Evolutionary conservation across 2,113 vertebrate genomes (phyloP).

Genomic region (Vireo altiloquus): DNA sequence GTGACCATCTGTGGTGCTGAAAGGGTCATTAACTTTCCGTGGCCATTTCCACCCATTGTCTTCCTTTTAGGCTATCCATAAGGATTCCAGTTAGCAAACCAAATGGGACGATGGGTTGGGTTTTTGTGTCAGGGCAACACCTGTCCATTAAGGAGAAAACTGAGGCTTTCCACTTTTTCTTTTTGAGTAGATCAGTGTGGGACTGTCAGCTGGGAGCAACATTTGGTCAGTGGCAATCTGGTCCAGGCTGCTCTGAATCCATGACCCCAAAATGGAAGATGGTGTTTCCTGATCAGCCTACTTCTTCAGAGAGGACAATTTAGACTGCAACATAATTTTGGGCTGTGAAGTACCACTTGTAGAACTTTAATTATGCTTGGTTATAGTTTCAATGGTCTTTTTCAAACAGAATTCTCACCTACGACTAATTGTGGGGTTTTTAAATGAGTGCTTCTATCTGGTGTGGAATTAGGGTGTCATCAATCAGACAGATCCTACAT

Average conservation of each 20-base stretch:
- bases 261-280: background rate
- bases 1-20: conserved; percentile 41
- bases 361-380: background rate
- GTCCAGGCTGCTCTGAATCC: background rate
- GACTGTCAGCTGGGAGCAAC: conserved; percentile 20
- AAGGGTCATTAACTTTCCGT: conserved; percentile 46
- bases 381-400: background rate
- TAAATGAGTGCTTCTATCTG: background rate
- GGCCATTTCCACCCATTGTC: conserved; percentile 45
- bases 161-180: conserved; percentile 2
- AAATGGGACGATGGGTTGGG: background rate
- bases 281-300: background rate
- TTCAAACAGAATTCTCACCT: background rate
- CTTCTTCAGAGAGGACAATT: background rate
- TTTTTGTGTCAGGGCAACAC: conserved; percentile 37
- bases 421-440: background rate
- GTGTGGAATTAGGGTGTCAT: background rate
- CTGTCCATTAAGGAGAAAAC: conserved; percentile 34
- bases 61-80: background rate
- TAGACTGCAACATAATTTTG: background rate
- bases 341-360: background rate
- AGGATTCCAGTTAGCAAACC: conserved; percentile 14
- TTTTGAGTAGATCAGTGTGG: background rate
- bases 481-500: background rate
- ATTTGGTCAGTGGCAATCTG: conserved; percentile 32